Evolutionary conservation across 2,888 invertebrate species (phyloP).

Genomic region (Chirona hameri): DNA sequence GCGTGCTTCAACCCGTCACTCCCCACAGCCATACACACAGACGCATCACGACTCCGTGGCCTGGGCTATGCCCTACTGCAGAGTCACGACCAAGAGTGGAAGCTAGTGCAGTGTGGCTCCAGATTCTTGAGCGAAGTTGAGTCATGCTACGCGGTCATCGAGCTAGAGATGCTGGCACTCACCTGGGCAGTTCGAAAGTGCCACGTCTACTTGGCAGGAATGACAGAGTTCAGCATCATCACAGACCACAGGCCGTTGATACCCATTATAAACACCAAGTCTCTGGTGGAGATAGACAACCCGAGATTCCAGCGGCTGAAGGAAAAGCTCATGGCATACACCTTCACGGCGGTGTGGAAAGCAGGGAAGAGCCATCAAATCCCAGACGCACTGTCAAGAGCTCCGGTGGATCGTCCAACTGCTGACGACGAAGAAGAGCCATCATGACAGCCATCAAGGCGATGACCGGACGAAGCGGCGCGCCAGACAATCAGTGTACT

Average conservation of each 20-base stretch:
- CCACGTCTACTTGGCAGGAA: too few species aligned
- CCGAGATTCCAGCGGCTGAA: background rate
- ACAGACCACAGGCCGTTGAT: too few species aligned
- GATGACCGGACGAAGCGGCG: background rate
- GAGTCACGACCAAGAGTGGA: too few species aligned
- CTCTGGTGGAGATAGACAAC: background rate
- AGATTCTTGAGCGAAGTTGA: too few species aligned
- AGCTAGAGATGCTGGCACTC: too few species aligned
- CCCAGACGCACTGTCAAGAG: background rate
- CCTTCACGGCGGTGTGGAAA: background rate
- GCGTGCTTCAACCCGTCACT: background rate
- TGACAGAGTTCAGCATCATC: too few species aligned
- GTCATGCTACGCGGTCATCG: too few species aligned
- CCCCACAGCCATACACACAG: too few species aligned
- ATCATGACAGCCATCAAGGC: background rate
- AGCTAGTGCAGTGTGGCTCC: too few species aligned
- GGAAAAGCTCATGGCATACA: background rate
- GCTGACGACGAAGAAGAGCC: background rate
- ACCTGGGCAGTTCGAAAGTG: too few species aligned
- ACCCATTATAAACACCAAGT: background rate
- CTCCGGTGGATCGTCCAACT: background rate
- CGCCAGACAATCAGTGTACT: background rate
- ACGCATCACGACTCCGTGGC: too few species aligned
- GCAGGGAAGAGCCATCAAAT: background rate
- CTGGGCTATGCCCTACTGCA: background rate